Conservation (phyloP, 1,140 invertebrate species). For the Dendroctonus valens region DNA sequence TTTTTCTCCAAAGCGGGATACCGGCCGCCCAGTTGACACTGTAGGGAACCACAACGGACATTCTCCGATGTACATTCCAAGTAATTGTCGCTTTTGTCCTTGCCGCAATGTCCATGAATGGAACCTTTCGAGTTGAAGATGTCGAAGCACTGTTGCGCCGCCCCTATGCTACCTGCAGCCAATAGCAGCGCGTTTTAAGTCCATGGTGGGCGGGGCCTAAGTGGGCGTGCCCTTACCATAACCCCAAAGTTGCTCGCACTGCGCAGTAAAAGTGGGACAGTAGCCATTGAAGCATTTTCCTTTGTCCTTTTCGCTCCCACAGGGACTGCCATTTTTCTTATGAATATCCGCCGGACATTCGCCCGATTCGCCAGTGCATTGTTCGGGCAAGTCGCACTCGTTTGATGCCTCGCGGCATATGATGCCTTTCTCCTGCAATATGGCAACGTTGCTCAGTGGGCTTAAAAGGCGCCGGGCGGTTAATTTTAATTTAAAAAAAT, state of each 20-base stretch:
- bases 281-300: conserved; percentile 89
- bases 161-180: conserved; percentile 63
- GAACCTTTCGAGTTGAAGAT: conserved; percentile 93
- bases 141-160: conserved; percentile 85
- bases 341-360: conserved; percentile 85
- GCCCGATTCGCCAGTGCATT: conserved; percentile 81
- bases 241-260: conserved; percentile 92
- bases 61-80: conserved; percentile 86
- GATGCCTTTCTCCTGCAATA: conserved; percentile 68
- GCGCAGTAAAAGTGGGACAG: conserved; percentile 82
- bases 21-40: conserved; percentile 82
- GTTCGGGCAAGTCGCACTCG: conserved; percentile 93
- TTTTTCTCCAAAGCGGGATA: conserved; percentile 73
- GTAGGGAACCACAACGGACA: conserved; percentile 83
- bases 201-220: not conserved
- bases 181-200: not conserved
- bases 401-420: conserved; percentile 81
- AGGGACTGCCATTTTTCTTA: conserved; percentile 87
- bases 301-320: conserved; percentile 37
- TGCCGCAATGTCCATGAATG: conserved; percentile 90
- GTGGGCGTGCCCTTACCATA: conserved; percentile 48
- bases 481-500: too few relatives aligned
- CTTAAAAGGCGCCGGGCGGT: too few relatives aligned
- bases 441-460: too few relatives aligned
- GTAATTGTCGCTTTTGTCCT: conserved; percentile 72